Evolutionary conservation across 2,888 invertebrate genomes (phyloP).

Genomic region (Erebia palarica): DNA sequence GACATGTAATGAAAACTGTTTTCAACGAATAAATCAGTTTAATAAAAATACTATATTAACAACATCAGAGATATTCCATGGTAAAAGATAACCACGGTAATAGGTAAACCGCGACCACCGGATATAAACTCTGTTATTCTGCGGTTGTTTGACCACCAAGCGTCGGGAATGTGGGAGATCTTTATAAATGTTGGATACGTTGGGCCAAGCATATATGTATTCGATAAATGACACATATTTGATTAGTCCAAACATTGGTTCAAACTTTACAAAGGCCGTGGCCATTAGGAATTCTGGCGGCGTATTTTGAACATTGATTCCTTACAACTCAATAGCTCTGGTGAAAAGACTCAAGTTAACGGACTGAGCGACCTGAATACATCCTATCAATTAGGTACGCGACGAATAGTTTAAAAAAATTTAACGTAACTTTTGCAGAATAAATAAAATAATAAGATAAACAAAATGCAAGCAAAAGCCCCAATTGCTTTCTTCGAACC

Average conservation of each 20-base stretch:
- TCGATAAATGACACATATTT: too few species aligned
- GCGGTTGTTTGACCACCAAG: conserved; percentile 25
- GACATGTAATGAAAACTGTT: too few species aligned
- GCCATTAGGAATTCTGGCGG: conserved; percentile 43
- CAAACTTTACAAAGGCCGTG: conserved; percentile 6
- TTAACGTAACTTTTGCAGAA: not conserved
- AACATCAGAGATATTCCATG: not conserved
- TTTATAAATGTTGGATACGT: not conserved
- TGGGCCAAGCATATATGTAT: too few species aligned
- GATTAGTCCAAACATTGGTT: not conserved
- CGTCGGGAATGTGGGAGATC: conserved; percentile 24
- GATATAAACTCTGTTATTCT: conserved; percentile 33
- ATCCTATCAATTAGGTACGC: conserved; percentile 19
- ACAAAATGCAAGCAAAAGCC: not conserved
- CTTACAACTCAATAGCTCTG: conserved; percentile 41
- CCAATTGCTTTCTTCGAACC: not conserved
- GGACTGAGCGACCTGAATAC: conserved; percentile 52
- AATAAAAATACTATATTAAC: not conserved
- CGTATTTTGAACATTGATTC: conserved; percentile 42
- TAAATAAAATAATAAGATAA: too few species aligned
- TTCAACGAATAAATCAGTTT: too few species aligned
- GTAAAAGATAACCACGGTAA: conserved; percentile 1
- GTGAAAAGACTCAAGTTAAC: conserved; percentile 47
- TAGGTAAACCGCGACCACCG: conserved; percentile 23
- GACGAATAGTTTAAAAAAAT: not conserved